Evolutionary conservation across 2,113 vertebrate genomes (phyloP), one percentile per base, ranked within the genome.

Genomic region (pig (Sus scrofa)): DNA sequence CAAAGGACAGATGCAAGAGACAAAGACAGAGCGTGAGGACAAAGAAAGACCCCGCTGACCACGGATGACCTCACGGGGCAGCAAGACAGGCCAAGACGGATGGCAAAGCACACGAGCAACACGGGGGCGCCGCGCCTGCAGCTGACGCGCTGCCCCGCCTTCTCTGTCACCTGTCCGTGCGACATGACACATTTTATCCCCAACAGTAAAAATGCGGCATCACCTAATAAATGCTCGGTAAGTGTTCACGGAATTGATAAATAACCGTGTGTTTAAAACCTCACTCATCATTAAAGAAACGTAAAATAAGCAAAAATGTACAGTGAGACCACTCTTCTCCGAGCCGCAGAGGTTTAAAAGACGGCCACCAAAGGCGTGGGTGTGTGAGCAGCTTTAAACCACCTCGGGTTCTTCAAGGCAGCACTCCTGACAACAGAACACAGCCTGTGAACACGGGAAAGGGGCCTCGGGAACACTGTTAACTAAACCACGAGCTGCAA

Each of bases 51-150:
- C 3, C 78, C 27, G 58, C 20, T 32, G 14, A 14, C 50, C 1
- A 1, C 26, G 34, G 7, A 3, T 34, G 15, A 6, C 15, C 44
- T 13, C 24, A 30, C 74, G 0, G 2, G 22, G 12, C 56, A 4
- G 11, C 0, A 12, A 67, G 24, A n/a, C 24, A 10, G 65, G 0
- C n/a, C 8, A 12, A n/a, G 75, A 68, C 68, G 2, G 24, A 37
- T 0, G 2, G 37, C 83, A 9, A 15, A 7, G n/a, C 19, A 8
- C 24, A 2, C 0, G 2, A 2, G 44, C 7, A 2, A 4, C 2
- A 60, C 5, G 8, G 2, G 14, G 14, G 39, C 15, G 2, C 5
- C 2, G 50, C 0, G 0, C 39, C 70, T 39, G 52, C 22, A 22
- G 70, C 34, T 4, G 37, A 32, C 15, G 0, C 2, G 2, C 70